Conservation (phyloP, 92 coral and sea anemone species). For the Epizoanthus fatuus region DNA sequence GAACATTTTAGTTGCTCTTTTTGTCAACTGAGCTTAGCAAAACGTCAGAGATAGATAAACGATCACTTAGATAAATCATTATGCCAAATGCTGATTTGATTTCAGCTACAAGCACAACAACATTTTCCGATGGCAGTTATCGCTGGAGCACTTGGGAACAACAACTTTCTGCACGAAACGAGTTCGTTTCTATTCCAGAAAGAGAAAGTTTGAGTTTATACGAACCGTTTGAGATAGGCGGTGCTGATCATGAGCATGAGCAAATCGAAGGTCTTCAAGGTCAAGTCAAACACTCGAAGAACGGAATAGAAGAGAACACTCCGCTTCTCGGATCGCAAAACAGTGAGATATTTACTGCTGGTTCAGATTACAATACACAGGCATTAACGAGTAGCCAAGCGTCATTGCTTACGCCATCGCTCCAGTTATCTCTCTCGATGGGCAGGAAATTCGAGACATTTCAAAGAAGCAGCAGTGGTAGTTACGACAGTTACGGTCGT, state of each 20-base stretch:
- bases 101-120: neutral
- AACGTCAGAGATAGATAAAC: too few species aligned
- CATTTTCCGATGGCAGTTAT: constrained; percentile 4
- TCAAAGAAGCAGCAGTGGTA: neutral
- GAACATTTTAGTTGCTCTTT: too few species aligned
- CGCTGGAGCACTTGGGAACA: too few species aligned
- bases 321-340: constrained; percentile 34
- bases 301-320: constrained; percentile 4
- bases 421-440: constrained; percentile 77
- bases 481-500: neutral
- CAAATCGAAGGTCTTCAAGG: neutral
- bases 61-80: neutral
- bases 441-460: constrained; percentile 46
- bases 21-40: too few species aligned
- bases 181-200: constrained; percentile 15
- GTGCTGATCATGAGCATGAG: neutral
- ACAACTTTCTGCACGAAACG: neutral
- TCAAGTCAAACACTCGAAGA: constrained; percentile 10
- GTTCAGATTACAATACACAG: constrained; percentile 20
- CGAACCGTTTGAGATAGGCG: constrained; percentile 9
- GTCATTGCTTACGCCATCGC: constrained; percentile 86
- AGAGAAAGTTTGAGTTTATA: constrained; percentile 19
- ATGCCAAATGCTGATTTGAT: neutral
- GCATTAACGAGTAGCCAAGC: constrained; percentile 86
- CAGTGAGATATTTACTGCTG: constrained; percentile 12